These are phyloP conservation scores for Simalia tracyae DNA, from an alignment of 2,797 vertebrate genomes.

Conservation along the genomic window DNA sequence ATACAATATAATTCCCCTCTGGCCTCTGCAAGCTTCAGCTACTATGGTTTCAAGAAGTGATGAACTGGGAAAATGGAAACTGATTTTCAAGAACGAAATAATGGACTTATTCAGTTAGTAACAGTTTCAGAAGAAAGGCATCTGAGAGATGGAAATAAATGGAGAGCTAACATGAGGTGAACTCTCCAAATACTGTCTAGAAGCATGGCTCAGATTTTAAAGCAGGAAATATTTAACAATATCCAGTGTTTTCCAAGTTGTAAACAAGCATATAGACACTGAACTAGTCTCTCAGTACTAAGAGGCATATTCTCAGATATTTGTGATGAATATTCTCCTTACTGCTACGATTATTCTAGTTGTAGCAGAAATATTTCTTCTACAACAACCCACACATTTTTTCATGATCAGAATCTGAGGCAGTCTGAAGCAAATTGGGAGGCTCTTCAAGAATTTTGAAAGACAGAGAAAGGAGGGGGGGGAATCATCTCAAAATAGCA, in stretches of 20 bases:
- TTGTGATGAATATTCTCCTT: background rate
- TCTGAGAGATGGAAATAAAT: slow-evolving; percentile 29
- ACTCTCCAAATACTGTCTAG: slow-evolving; percentile 36
- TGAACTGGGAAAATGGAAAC: slow-evolving; percentile 63
- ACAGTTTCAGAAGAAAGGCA: slow-evolving; percentile 41
- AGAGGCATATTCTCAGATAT: background rate
- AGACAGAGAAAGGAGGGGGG: background rate
- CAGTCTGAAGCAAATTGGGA: background rate
- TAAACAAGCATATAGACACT: background rate
- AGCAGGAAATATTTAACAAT: background rate
- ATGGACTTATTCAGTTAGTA: slow-evolving; percentile 48
- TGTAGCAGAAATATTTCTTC: background rate
- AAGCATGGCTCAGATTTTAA: background rate
- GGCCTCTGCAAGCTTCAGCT: slow-evolving; percentile 63
- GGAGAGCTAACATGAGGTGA: slow-evolving; percentile 40
- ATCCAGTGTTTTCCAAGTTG: background rate
- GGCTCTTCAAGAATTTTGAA: background rate
- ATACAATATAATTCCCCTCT: slow-evolving; percentile 62
- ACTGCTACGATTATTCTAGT: background rate
- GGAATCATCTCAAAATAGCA: background rate
- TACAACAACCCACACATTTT: no score
- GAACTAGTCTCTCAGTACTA: background rate
- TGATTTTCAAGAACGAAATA: slow-evolving; percentile 66
- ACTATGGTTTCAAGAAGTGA: slow-evolving; percentile 59
- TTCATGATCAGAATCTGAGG: background rate